Evolutionary conservation across 2,888 invertebrate species (phyloP).

Genomic region (Drosophila demipolita): DNA sequence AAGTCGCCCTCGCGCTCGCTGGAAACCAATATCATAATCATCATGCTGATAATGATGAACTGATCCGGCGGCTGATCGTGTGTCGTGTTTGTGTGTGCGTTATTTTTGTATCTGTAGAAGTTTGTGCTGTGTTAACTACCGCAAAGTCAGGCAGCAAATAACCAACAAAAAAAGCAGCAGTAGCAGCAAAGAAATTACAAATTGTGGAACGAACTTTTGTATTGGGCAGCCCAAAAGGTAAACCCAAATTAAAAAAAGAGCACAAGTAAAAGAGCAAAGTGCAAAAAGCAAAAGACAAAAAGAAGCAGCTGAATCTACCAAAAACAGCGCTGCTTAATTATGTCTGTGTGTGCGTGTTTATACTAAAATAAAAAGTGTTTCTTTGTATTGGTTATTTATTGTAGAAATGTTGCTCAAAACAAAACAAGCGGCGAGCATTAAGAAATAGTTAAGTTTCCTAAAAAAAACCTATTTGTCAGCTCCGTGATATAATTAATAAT

Average conservation of each 20-base stretch:
- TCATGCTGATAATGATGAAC: slow-evolving; percentile 55
- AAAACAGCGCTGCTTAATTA: slow-evolving; percentile 29
- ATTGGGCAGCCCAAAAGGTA: slow-evolving; percentile 47
- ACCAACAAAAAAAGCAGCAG: slow-evolving; percentile 25
- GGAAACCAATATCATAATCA: slow-evolving; percentile 26
- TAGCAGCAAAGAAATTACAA: slow-evolving; percentile 47
- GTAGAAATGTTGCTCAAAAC: slow-evolving; percentile 43
- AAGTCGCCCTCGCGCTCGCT: slow-evolving; percentile 51
- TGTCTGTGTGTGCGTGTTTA: slow-evolving; percentile 27
- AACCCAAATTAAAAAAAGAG: slow-evolving; percentile 31
- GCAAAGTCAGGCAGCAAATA: slow-evolving; percentile 48
- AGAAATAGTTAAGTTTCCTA: slow-evolving; percentile 15
- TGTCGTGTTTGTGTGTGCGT: slow-evolving; percentile 28
- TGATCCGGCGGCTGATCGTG: slow-evolving; percentile 66
- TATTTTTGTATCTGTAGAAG: slow-evolving; percentile 18
- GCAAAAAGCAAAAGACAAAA: slow-evolving; percentile 49
- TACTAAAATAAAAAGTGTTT: slow-evolving; percentile 31
- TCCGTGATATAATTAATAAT: slow-evolving; percentile 51
- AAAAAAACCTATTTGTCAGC: slow-evolving; percentile 27
- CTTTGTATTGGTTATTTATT: slow-evolving; percentile 24
- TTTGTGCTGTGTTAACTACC: slow-evolving; percentile 58
- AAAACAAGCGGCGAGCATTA: slow-evolving; percentile 29
- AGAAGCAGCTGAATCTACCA: slow-evolving; percentile 61
- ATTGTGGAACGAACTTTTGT: slow-evolving; percentile 56
- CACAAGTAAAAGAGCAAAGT: slow-evolving; percentile 55